These are phyloP conservation scores for Gobiocypris rarus DNA, from an alignment of 2,113 vertebrate genomes.

Conservation along the genomic window DNA sequence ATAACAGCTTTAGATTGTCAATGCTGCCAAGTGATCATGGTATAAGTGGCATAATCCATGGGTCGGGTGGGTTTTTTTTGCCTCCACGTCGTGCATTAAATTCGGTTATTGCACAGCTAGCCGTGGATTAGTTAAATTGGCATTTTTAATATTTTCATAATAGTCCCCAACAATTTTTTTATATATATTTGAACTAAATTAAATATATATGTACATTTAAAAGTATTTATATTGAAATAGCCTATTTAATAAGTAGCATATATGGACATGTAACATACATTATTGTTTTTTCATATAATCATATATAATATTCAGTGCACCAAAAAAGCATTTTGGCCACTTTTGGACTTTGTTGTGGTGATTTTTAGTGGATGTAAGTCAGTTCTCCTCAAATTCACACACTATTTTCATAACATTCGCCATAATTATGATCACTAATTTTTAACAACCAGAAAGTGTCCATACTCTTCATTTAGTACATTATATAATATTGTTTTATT, in stretches of 20 bases:
- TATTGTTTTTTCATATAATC: not conserved
- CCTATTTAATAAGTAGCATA: not conserved
- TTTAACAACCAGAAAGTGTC: not conserved
- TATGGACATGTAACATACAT: not conserved
- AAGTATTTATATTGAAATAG: not conserved
- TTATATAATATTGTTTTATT: not conserved
- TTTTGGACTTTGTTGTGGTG: not conserved
- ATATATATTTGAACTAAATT: not conserved
- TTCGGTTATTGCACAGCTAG: no score
- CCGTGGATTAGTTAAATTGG: not conserved
- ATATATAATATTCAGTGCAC: not conserved
- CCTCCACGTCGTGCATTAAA: no score
- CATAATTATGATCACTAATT: not conserved
- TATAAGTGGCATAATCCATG: no score
- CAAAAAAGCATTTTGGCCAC: not conserved
- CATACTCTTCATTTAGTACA: not conserved
- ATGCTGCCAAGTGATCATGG: no score
- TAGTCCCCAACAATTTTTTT: not conserved
- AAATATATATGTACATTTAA: not conserved
- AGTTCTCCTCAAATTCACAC: not conserved
- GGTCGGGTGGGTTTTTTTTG: no score
- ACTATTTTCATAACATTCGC: not conserved
- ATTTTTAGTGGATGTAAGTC: not conserved
- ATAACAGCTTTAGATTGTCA: no score
- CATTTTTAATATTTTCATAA: not conserved